Evolutionary conservation across 1,140 invertebrate species (phyloP).

Genomic region (Aricia agestis): DNA sequence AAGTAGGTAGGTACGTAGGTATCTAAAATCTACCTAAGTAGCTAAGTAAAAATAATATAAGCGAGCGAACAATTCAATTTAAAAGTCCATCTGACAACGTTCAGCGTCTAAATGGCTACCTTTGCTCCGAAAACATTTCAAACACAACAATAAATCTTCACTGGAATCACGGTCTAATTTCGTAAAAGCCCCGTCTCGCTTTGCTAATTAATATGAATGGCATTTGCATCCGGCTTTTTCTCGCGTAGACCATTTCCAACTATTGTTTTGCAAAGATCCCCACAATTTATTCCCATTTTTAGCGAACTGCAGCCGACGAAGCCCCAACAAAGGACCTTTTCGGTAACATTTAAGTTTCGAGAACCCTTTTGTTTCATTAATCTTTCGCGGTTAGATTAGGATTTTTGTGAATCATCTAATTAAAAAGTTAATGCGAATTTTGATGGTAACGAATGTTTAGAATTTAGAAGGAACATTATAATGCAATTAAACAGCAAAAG

Average conservation of each 20-base stretch:
- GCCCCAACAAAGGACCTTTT: constrained; percentile 58
- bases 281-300: constrained; percentile 73
- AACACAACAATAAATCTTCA: constrained; percentile 74
- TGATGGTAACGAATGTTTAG: background rate
- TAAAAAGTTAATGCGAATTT: constrained; percentile 1
- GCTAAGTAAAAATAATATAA: constrained; percentile 28
- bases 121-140: constrained; percentile 70
- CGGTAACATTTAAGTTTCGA: constrained; percentile 51
- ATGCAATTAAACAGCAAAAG: no score
- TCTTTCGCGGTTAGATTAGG: constrained; percentile 23
- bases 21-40: no score
- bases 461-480: no score
- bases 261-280: constrained; percentile 75
- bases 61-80: constrained; percentile 62
- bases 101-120: constrained; percentile 69
- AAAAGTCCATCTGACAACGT: constrained; percentile 60
- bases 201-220: constrained; percentile 76
- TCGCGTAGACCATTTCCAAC: constrained; percentile 73
- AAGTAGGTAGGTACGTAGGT: no score
- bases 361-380: constrained; percentile 46
- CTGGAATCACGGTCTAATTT: constrained; percentile 75
- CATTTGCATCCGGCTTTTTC: constrained; percentile 76
- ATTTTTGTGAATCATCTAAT: constrained; percentile 14
- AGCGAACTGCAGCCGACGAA: constrained; percentile 55
- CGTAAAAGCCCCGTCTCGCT: constrained; percentile 75